These are phyloP conservation scores for Drosophila neocordata DNA, from an alignment of 1,140 invertebrate species.

Conservation along the genomic window DNA sequence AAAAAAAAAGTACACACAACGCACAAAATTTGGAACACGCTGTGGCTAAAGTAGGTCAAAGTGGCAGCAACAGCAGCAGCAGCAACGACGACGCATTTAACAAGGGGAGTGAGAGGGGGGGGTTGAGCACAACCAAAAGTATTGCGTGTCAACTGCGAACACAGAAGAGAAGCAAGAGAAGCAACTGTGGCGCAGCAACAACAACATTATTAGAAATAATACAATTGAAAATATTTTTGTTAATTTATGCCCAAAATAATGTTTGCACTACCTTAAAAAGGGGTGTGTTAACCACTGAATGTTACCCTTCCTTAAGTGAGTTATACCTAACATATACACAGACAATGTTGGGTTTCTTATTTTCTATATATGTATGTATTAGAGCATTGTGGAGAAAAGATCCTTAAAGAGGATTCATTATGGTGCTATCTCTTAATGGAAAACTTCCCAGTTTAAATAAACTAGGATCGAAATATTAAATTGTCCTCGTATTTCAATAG, in stretches of 20 bases:
- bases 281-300: conserved; percentile 15
- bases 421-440: too few species aligned
- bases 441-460: too few species aligned
- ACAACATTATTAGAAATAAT: conserved; percentile 40
- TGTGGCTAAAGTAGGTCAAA: conserved; percentile 77
- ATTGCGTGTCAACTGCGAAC: conserved; percentile 65
- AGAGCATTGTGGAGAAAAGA: too few species aligned
- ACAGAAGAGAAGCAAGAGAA: conserved; percentile 20
- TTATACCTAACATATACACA: too few species aligned
- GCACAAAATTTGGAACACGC: conserved; percentile 77
- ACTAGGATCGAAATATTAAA: too few species aligned
- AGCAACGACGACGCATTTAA: conserved; percentile 47
- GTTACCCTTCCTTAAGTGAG: background rate
- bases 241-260: conserved; percentile 69
- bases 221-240: conserved; percentile 34
- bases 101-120: conserved; percentile 6
- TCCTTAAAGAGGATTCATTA: too few species aligned
- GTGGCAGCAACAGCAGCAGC: conserved; percentile 69
- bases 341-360: too few species aligned
- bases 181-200: conserved; percentile 23
- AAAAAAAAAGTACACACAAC: conserved; percentile 60
- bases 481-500: too few species aligned
- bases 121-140: conserved; percentile 19
- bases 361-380: too few species aligned
- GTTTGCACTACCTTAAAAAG: conserved; percentile 36